These are phyloP conservation scores for Hydrocynus forskahlii DNA, from an alignment of 2,797 vertebrate genomes.

Conservation along the genomic window DNA sequence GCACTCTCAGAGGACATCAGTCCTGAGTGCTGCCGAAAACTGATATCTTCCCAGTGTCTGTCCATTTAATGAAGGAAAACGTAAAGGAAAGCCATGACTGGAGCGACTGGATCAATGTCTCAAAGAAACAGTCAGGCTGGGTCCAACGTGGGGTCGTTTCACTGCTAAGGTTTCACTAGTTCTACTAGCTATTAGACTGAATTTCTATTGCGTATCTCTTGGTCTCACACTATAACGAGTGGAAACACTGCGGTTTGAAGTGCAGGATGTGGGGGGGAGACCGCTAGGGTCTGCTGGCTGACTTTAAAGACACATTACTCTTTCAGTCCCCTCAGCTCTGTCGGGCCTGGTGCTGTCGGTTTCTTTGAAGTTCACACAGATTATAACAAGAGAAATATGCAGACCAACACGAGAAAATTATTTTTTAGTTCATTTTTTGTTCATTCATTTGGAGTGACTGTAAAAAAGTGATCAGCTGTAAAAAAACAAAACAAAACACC, in stretches of 20 bases:
- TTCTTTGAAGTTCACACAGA: background rate
- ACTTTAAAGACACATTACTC: constrained; percentile 27
- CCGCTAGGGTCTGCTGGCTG: constrained; percentile 19
- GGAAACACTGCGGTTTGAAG: constrained; percentile 6
- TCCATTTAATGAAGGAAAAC: background rate
- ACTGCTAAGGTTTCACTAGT: background rate
- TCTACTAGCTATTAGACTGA: background rate
- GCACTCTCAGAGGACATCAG: background rate
- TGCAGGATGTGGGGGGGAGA: constrained; percentile 58
- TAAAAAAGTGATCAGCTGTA: too few relatives aligned
- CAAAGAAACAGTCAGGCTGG: background rate
- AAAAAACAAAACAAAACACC: too few relatives aligned
- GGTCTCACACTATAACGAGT: background rate
- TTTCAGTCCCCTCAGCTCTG: background rate
- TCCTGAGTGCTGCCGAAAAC: background rate
- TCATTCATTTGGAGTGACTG: too few relatives aligned
- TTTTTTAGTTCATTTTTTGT: background rate
- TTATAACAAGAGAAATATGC: background rate
- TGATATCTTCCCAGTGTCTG: background rate
- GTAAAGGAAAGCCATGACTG: background rate
- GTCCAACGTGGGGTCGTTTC: background rate
- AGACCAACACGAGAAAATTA: background rate
- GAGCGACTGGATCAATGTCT: background rate
- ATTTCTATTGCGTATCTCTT: background rate
- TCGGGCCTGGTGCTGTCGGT: background rate